Evolutionary conservation across 2,888 invertebrate genomes (phyloP).

Genomic region (Orthonychiurus folsomi): DNA sequence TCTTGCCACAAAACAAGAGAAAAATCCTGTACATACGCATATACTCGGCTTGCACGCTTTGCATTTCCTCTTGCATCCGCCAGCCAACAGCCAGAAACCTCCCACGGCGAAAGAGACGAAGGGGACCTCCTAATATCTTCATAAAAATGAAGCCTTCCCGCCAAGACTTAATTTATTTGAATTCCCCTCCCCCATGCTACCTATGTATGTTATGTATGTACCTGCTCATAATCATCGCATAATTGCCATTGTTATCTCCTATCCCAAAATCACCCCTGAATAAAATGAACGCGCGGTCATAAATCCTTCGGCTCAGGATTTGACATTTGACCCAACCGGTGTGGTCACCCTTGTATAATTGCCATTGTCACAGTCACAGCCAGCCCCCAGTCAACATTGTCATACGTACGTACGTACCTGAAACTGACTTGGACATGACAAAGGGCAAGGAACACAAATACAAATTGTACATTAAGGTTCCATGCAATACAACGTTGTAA

Average conservation of each 20-base stretch:
- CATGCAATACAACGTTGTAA: not conserved
- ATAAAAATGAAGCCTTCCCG: not conserved
- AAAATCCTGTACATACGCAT: no score
- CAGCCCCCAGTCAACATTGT: no score
- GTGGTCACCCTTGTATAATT: conserved; percentile 31
- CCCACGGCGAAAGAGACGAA: not conserved
- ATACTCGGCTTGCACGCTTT: no score
- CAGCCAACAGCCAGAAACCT: no score
- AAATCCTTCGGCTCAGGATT: conserved; percentile 8
- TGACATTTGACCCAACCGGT: conserved; percentile 29
- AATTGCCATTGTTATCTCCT: not conserved
- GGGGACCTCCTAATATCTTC: not conserved
- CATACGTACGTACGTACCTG: not conserved
- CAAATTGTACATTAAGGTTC: not conserved
- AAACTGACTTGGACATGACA: not conserved
- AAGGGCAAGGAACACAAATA: not conserved
- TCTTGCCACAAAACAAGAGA: no score
- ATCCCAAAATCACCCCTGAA: not conserved
- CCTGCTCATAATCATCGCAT: not conserved
- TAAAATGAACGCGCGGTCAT: not conserved
- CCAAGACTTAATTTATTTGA: not conserved
- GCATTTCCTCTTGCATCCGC: no score
- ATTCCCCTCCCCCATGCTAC: no score
- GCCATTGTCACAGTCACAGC: no score
- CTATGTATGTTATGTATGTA: no score